Base-by-base conservation (phyloP, 2,113 vertebrate species). In the Callaeas wilsoni region DNA sequence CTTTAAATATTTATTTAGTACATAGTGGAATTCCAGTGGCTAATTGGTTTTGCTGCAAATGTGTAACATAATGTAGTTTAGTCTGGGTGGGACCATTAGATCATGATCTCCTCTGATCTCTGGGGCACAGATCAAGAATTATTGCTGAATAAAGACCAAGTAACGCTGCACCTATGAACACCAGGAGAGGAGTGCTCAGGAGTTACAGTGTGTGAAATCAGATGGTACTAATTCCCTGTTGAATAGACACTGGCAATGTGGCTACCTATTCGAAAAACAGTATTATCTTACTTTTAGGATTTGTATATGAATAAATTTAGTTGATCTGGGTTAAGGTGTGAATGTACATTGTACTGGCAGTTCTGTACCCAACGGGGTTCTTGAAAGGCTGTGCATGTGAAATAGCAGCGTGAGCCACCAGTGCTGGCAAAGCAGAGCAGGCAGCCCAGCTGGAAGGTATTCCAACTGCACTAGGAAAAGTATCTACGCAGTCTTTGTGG, bases 121-220 rank as follows among this genome's bases (percentile, higher is more conserved):
- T 62, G 21, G 79, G 59, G 59, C 39, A 39, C 5, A 55, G 53
- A 46, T 60, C 25, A 73, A 20, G 65, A 73, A 65, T 46, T 50
- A 29, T 7, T 53, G 26, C 37, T 69, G 37, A 65, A 41, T 2
- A 21, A n/a, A n/a, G n/a, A 88, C 16, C 10, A 37, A 56, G 37
- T 55, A 74, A 35, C 0, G 0, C 37, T 1, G 3, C 5, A 29
- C 26, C 67, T 35, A 1, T 7, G 16, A 3, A 2, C 20, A 10
- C 30, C 27, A 55, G 47, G 42, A 55, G 63, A 64, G 44, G 52
- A 53, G 20, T 26, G 41, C 37, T 74, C 18, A 33, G 59, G 26
- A 46, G n/a, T n/a, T 33, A 17, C 7, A 16, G 23, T 5, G 23
- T 52, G 41, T 70, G 39, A 63, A 57, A 78, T 94, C 69, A 78